These are phyloP conservation scores for Lucifuga dentata DNA, from an alignment of 2,113 vertebrate genomes.

Conservation along the genomic window DNA sequence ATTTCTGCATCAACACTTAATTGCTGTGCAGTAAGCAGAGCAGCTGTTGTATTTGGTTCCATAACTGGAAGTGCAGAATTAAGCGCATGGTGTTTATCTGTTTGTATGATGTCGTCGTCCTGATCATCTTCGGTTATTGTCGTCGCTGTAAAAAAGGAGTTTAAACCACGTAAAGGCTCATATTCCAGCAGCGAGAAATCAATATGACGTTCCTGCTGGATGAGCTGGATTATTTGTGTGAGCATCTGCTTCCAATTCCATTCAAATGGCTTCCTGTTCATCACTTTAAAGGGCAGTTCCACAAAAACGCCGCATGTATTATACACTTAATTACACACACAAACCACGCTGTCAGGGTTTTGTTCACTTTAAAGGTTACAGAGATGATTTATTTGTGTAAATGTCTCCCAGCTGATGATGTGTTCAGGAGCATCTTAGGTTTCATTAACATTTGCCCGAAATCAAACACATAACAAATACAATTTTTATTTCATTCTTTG, in stretches of 20 bases:
- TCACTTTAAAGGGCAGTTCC: conserved; percentile 54
- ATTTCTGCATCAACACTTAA: too few species aligned
- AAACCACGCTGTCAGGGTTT: conserved; percentile 28
- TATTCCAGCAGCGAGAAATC: conserved; percentile 22
- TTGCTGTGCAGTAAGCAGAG: not conserved
- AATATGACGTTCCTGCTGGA: conserved; percentile 34
- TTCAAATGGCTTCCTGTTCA: conserved; percentile 60
- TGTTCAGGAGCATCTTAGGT: not conserved
- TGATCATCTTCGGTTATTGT: conserved; percentile 40
- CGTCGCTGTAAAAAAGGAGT: conserved; percentile 37
- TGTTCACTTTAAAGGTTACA: conserved; percentile 33
- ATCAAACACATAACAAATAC: not conserved
- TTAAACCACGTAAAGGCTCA: conserved; percentile 27
- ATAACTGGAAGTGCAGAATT: conserved; percentile 10
- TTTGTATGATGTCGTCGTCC: conserved; percentile 29
- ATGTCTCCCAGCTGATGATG: conserved; percentile 2
- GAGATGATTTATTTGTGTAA: conserved; percentile 31
- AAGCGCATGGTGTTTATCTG: conserved; percentile 45
- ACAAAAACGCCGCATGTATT: conserved; percentile 46
- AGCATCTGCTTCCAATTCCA: conserved; percentile 66
- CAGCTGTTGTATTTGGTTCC: conserved; percentile 2
- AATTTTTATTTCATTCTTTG: too few species aligned
- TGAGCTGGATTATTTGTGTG: conserved; percentile 37
- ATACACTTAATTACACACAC: conserved; percentile 43
- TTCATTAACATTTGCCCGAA: not conserved